phyloP scores from a whole-genome alignment of 2,797 vertebrate genomes.

The Gobionotothen gibberifrons region DNA sequence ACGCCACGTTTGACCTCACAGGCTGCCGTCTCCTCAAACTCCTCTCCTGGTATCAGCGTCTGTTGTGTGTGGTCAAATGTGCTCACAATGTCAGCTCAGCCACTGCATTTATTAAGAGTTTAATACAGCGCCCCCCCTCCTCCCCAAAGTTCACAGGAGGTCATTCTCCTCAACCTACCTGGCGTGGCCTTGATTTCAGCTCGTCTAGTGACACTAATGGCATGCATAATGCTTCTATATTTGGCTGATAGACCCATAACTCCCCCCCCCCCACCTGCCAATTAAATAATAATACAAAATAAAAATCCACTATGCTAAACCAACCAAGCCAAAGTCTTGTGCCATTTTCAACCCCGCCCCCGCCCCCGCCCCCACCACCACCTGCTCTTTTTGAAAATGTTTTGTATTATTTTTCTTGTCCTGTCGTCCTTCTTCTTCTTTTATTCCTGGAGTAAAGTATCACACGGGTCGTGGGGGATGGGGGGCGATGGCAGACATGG shows the following conservation, averaged over 20 bases:
- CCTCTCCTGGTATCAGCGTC: constrained; percentile 18
- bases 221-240: constrained; percentile 74
- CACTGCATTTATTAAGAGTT: constrained; percentile 48
- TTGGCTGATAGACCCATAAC: constrained; percentile 47
- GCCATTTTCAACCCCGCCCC: constrained; percentile 31
- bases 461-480: constrained; percentile 42
- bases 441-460: constrained; percentile 54
- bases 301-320: constrained; percentile 60
- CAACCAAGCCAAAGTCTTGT: constrained; percentile 49
- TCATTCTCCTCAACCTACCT: constrained; percentile 43
- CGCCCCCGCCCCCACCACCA: constrained; percentile 26
- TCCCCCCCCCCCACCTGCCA: constrained; percentile 32
- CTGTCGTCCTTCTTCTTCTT: constrained; percentile 25
- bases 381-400: constrained; percentile 16
- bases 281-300: constrained; percentile 48
- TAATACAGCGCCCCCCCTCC: constrained; percentile 17
- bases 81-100: constrained; percentile 48
- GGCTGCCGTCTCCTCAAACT: too few relatives aligned
- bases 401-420: constrained; percentile 4
- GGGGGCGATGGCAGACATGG: constrained; percentile 49
- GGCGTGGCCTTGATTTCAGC: constrained; percentile 40
- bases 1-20: too few relatives aligned
- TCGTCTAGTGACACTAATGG: constrained; percentile 63
- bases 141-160: constrained; percentile 48
- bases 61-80: constrained; percentile 41